phyloP scores from a whole-genome alignment of 2,113 vertebrate species.

The Pao palembangensis region DNA sequence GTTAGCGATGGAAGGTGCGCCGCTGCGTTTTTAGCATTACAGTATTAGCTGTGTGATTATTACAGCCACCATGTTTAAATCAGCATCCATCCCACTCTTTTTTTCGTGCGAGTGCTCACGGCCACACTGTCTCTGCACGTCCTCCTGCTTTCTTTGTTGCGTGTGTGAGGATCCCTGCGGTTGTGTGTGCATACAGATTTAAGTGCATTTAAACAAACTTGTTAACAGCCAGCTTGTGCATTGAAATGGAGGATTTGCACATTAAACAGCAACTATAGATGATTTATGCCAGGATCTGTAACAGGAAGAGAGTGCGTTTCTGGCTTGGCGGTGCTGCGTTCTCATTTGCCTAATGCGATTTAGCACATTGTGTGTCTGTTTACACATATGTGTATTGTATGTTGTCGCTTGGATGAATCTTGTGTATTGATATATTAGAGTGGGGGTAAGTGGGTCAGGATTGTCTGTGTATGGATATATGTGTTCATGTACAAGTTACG shows the following conservation, averaged over 20 bases:
- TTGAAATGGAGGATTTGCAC: constrained; percentile 62
- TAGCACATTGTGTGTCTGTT: constrained; percentile 28
- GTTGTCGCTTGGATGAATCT: constrained; percentile 17
- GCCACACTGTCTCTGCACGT: no score
- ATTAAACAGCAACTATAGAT: constrained; percentile 60
- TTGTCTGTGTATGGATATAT: constrained; percentile 11
- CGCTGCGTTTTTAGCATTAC: constrained; percentile 28
- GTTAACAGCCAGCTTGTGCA: constrained; percentile 50
- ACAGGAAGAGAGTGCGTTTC: constrained; percentile 38
- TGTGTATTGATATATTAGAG: constrained; percentile 9
- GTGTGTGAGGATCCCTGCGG: constrained; percentile 25
- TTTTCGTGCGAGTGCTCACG: constrained; percentile 4
- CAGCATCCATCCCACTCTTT: not conserved
- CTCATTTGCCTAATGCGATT: constrained; percentile 69
- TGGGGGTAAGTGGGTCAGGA: constrained; percentile 13
- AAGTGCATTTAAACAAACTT: constrained; percentile 32
- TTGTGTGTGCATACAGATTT: constrained; percentile 1
- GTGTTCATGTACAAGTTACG: constrained; percentile 17
- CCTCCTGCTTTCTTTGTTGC: not conserved
- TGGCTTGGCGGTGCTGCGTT: constrained; percentile 22
- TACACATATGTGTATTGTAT: constrained; percentile 17
- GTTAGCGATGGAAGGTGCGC: not conserved
- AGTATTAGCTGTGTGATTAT: constrained; percentile 37
- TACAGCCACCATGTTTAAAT: no score
- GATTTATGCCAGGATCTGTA: constrained; percentile 65